Evolutionary conservation across 2,113 vertebrate genomes (phyloP).

Genomic region (Dasyornis broadbenti): DNA sequence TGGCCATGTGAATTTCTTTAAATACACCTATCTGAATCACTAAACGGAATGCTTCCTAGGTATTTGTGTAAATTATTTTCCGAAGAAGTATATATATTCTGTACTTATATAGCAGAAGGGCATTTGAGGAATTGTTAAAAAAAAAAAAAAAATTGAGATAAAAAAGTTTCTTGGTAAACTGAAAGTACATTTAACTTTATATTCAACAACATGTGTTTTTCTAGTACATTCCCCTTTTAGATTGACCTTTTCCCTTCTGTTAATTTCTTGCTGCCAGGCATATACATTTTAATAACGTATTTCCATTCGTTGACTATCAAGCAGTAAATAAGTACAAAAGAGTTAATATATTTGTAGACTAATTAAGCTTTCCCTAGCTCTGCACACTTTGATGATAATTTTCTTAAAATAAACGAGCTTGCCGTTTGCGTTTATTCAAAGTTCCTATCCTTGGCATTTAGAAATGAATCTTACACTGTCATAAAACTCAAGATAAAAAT

Average conservation of each 20-base stretch:
- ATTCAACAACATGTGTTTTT: not conserved
- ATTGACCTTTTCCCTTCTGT: constrained; percentile 30
- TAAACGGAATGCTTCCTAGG: fast-evolving
- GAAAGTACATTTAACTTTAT: not conserved
- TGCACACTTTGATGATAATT: not conserved
- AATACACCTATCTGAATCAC: not conserved
- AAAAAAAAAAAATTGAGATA: not conserved
- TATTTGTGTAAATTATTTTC: not conserved
- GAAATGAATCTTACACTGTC: not conserved
- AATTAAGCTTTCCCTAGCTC: not conserved
- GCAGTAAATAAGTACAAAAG: not conserved
- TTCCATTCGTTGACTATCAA: not conserved
- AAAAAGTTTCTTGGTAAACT: not conserved
- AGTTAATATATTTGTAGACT: constrained; percentile 5
- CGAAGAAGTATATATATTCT: not conserved
- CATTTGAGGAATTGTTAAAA: not conserved
- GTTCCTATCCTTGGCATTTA: not conserved
- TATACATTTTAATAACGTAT: not conserved
- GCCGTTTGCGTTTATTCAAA: not conserved
- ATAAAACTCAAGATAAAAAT: not conserved
- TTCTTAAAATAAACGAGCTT: constrained; percentile 3
- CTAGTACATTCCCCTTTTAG: constrained; percentile 3
- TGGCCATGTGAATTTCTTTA: not conserved
- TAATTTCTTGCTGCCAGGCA: not conserved
- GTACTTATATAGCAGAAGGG: not conserved